phyloP scores from a whole-genome alignment of 30 jellyfish, hydroid and myxozoan species.

The Mastigias papua region DNA sequence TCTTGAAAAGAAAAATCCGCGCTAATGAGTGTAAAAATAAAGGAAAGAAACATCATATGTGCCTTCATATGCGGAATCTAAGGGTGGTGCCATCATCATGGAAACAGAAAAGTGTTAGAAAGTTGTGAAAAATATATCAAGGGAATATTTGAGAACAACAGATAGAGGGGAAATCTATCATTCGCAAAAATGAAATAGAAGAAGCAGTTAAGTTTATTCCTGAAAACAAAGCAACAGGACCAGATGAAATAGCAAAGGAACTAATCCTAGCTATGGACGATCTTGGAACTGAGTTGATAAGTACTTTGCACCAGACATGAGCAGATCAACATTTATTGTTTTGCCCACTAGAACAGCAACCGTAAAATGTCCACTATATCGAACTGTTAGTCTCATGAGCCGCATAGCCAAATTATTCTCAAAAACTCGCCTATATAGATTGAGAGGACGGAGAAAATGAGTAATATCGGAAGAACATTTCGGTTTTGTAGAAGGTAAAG shows the following conservation, averaged over 20 bases:
- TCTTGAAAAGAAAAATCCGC: background rate
- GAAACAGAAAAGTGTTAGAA: constrained; percentile 43
- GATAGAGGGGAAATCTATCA: background rate
- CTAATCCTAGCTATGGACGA: constrained; percentile 1
- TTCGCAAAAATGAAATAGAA: background rate
- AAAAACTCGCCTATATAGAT: background rate
- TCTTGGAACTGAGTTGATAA: background rate
- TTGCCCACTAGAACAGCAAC: constrained; percentile 21
- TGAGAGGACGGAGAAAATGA: background rate
- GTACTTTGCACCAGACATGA: background rate
- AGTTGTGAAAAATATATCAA: constrained; percentile 28
- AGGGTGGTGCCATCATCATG: constrained; percentile 30
- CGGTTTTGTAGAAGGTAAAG: constrained; percentile 1
- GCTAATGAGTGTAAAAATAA: background rate
- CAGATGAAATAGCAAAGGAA: background rate
- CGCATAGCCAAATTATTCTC: constrained; percentile 2
- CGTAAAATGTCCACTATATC: constrained; percentile 10
- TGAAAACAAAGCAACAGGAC: constrained; percentile 5
- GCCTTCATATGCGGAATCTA: constrained; percentile 13
- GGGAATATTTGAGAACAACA: background rate
- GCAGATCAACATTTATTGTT: constrained; percentile 19
- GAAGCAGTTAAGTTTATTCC: background rate
- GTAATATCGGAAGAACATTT: constrained; percentile 6
- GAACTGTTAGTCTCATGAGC: constrained; percentile 37
- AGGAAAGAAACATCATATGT: constrained; percentile 22